Percentiles rank a stretch among this genome's conserved stretches.
Evolutionary conservation across 2,113 vertebrate genomes (phyloP).

Genomic region (Crotalus viridis): DNA sequence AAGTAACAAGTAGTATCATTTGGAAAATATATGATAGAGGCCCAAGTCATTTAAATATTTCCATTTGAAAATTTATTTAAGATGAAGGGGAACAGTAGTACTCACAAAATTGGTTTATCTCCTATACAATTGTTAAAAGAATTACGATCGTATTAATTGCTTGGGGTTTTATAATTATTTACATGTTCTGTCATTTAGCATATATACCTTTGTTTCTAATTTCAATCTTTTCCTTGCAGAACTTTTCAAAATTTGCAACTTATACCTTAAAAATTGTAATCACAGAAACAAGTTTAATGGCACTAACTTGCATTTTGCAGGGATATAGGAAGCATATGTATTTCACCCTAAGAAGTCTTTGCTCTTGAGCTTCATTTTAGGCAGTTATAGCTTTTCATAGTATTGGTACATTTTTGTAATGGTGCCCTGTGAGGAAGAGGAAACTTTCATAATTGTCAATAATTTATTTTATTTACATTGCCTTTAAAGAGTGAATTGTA

Average conservation of each 20-base stretch:
- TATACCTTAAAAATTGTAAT: constrained; percentile 39
- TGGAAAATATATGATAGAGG: constrained; percentile 19
- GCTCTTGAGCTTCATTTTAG: constrained; percentile 52
- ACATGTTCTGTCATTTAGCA: constrained; percentile 24
- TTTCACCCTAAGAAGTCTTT: constrained; percentile 57
- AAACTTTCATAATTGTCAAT: constrained; percentile 42
- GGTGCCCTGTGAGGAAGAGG: constrained; percentile 43
- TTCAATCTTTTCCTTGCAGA: constrained; percentile 20
- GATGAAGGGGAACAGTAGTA: constrained; percentile 8
- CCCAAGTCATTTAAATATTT: constrained; percentile 10
- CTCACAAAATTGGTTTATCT: constrained; percentile 1
- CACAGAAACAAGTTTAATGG: constrained; percentile 53
- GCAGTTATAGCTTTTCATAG: constrained; percentile 48
- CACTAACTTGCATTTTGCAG: constrained; percentile 45
- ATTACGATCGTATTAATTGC: constrained; percentile 20
- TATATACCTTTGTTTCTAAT: constrained; percentile 47
- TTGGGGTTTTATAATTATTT: constrained; percentile 22
- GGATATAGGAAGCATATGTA: constrained; percentile 52
- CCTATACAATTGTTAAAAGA: constrained; percentile 1
- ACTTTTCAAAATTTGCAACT: constrained; percentile 30
- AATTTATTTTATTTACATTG: constrained; percentile 62
- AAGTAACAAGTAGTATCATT: not conserved
- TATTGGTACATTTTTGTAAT: constrained; percentile 48
- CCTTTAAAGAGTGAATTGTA: constrained; percentile 62
- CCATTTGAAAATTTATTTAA: constrained; percentile 34